Evolutionary conservation across 37 sponge, comb jelly and placozoan genomes (phyloP).

Genomic region (Axinella damicornis): DNA sequence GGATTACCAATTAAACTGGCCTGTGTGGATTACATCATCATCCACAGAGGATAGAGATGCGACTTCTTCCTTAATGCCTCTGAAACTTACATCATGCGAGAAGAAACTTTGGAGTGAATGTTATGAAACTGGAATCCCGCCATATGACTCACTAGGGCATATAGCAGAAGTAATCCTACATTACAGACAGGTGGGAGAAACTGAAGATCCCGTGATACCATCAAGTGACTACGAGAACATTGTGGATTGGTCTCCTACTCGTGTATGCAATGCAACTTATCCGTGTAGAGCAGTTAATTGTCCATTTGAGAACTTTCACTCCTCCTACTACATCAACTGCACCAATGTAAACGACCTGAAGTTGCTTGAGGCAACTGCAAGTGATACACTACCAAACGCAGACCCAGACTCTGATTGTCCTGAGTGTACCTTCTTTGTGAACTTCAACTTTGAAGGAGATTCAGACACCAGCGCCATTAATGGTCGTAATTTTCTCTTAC

Average conservation of each 20-base stretch:
- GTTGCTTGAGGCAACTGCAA: background rate
- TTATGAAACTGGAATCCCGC: constrained; percentile 21
- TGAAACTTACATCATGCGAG: constrained; percentile 64
- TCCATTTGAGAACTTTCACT: constrained; percentile 61
- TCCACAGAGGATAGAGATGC: constrained; percentile 82
- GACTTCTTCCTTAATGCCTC: constrained; percentile 69
- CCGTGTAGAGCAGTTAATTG: constrained; percentile 71
- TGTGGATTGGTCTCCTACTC: background rate
- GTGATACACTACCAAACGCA: background rate
- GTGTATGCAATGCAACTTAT: constrained; percentile 3
- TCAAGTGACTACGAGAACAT: constrained; percentile 24
- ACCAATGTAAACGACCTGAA: constrained; percentile 1
- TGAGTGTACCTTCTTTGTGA: background rate
- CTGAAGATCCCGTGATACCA: background rate
- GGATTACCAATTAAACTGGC: constrained; percentile 64
- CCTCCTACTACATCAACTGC: constrained; percentile 62
- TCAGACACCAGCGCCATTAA: constrained; percentile 21
- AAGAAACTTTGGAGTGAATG: constrained; percentile 69
- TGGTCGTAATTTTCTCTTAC: constrained; percentile 26
- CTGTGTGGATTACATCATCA: constrained; percentile 70
- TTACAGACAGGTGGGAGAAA: constrained; percentile 30
- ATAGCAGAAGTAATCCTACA: constrained; percentile 73
- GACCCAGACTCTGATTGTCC: constrained; percentile 19
- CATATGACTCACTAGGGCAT: constrained; percentile 37
- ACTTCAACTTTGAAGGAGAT: constrained; percentile 41